Evolutionary conservation across 30 jellyfish, hydroid and myxozoan species (phyloP), one percentile per base, ranked within the genome.

Genomic region (Catostylus mosaicus): DNA sequence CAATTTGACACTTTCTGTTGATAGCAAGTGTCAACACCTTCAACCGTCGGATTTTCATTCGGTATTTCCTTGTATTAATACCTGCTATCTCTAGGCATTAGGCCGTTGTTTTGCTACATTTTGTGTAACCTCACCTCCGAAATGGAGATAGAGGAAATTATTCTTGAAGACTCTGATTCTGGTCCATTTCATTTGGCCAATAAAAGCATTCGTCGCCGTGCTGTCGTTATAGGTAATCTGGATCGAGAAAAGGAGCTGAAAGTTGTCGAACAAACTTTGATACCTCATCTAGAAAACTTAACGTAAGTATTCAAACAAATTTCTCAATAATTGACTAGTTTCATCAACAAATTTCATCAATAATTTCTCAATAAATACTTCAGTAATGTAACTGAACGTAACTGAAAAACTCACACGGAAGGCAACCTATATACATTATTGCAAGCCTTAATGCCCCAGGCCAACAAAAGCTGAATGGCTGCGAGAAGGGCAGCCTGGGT

Each of bases 201-300:
- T 52, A 52, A 75, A 75, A 75, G 37, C 8, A 40, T 51, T 34
- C 86, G 76, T 19, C 86, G 86, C 10, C 73, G 75, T 59, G 76
- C 86, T 75, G 75, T 51, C 46, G 24, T 81, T 52, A 3, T 75
- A 80, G 93, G 67, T 78, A 90, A 94, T 30, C 69, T 94, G 74
- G 97, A 94, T 57, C 79, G 82, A 70, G 89, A 74, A 38, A 94
- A 86, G 65, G 99, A 94, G 72, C 69, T 94, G 70, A 93, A 85
- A 68, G 90, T 94, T 22, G 96, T 94, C 20, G 99, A 88, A 68
- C 95, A 88, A 47, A 94, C 99, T 3, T 84, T 94, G 52, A 59
- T 94, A 40, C 99, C 99, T 34, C 99, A 94, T 88, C 88, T 94
- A 30, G 97, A 86, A 40, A 95, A 97, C 2, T 66, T 94, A 24